Base-by-base conservation (phyloP, 2,113 vertebrate genomes). In the Hirundichthys speculiger region DNA sequence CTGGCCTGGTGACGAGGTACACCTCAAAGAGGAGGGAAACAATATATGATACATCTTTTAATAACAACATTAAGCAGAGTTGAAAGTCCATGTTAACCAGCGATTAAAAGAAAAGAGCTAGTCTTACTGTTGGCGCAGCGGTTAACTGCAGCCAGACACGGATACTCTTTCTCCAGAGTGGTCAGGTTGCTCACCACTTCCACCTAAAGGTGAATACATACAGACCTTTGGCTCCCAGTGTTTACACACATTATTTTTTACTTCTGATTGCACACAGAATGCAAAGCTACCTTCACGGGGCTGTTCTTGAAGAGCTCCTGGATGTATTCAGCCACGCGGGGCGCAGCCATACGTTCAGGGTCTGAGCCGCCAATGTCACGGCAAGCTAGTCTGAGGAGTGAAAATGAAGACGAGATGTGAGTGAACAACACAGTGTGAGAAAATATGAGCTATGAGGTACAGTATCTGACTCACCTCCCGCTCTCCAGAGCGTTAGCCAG, bases 361-460 rank as follows among this genome's bases (percentile, higher is more conserved):
- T 94, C 93, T 1, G 93, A 94, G 45, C 93, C 93, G 0, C 93
- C 93, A 3, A 94, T 94, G 66, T 94, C 93, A 3, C 93, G 92
- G 46, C 80, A 94, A 0, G 88, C 91, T 56, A 92, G 64, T 58
- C 93, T 93, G 78, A 22, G 48, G 61, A 49, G 25, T 15, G n/a
- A n/a, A 27, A 20, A 22, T 18, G 2, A 27, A 10, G 24, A 19
- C 22, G 11, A 41, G 13, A 1, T 5, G 21, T 56, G 34, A 20
- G 4, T 10, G 20, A 48, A 53, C 25, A 12, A 48, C 60, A 56
- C 19, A 24, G n/a, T 4, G 4, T 0, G 20, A 47, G 10, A 15
- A 43, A 54, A 34, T 8, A 2, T 20, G 2, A 27, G 25, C n/a
- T 18, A 16, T 1, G 30, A 58, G 24, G 13, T 40, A 0, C 46